Evolutionary conservation across 2,113 vertebrate species (phyloP).

Genomic region (Sebastes schlegelii): DNA sequence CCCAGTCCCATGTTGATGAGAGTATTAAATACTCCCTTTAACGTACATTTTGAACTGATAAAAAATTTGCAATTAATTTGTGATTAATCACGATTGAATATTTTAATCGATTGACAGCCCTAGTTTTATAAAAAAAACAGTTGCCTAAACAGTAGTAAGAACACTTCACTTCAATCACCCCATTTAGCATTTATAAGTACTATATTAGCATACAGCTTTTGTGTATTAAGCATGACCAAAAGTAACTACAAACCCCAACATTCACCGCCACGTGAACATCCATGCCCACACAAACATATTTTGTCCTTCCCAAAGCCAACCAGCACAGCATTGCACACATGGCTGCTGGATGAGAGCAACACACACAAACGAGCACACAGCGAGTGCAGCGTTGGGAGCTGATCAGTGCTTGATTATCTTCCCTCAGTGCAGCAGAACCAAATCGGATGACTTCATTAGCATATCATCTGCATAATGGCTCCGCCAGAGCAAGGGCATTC

Average conservation of each 20-base stretch:
- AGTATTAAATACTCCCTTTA: too few species aligned
- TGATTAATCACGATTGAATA: too few species aligned
- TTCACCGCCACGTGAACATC: not conserved
- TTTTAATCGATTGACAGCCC: too few species aligned
- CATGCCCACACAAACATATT: not conserved
- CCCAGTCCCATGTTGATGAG: too few species aligned
- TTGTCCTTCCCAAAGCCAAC: constrained; percentile 3
- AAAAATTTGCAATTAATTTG: too few species aligned
- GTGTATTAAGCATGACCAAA: not conserved
- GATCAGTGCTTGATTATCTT: constrained; percentile 78
- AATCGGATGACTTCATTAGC: constrained; percentile 77
- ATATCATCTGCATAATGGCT: constrained; percentile 83
- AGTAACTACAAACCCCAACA: constrained; percentile 21
- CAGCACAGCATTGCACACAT: constrained; percentile 10
- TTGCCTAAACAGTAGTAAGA: not conserved
- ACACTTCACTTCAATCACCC: not conserved
- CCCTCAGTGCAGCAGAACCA: constrained; percentile 67
- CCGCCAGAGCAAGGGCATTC: constrained; percentile 68
- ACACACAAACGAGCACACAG: not conserved
- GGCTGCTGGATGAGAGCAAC: not conserved
- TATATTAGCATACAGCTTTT: not conserved
- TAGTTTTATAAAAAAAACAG: not conserved
- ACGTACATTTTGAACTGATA: too few species aligned
- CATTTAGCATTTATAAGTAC: not conserved
- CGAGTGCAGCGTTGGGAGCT: constrained; percentile 32